phyloP scores from a whole-genome alignment of 1,140 invertebrate genomes.

The Mizuhopecten yessoensis region DNA sequence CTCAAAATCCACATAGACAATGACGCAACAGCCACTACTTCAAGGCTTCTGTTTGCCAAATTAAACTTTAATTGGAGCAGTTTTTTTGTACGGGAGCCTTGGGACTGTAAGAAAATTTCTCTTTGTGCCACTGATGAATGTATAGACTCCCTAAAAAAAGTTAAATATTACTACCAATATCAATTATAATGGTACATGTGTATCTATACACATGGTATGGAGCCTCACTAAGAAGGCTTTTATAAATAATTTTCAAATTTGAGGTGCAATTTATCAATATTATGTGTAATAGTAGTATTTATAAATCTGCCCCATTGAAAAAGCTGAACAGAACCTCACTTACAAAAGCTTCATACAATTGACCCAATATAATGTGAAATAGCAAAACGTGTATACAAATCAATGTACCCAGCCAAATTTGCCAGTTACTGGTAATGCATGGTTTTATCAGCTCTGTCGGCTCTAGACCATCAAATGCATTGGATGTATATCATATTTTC shows the following conservation, averaged over 20 bases:
- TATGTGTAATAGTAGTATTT: too few species aligned
- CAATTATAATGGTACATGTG: background rate
- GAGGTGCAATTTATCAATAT: too few species aligned
- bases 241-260: too few species aligned
- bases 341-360: background rate
- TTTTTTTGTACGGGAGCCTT: background rate
- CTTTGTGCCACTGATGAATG: background rate
- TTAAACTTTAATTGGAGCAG: constrained; percentile 28
- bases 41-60: constrained; percentile 20
- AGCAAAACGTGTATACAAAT: too few species aligned
- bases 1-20: constrained; percentile 38
- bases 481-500: background rate
- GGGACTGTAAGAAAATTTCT: background rate
- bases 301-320: too few species aligned
- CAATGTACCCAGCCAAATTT: too few species aligned
- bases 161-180: background rate
- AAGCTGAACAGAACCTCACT: background rate
- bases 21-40: background rate
- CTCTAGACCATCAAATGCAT: background rate
- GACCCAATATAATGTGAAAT: too few species aligned
- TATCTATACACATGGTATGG: background rate
- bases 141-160: too few species aligned
- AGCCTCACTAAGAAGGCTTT: too few species aligned
- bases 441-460: background rate
- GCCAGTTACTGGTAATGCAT: too few species aligned